phyloP scores from a whole-genome alignment of 2,888 invertebrate genomes.

The Hydroisotoma schaefferi region DNA sequence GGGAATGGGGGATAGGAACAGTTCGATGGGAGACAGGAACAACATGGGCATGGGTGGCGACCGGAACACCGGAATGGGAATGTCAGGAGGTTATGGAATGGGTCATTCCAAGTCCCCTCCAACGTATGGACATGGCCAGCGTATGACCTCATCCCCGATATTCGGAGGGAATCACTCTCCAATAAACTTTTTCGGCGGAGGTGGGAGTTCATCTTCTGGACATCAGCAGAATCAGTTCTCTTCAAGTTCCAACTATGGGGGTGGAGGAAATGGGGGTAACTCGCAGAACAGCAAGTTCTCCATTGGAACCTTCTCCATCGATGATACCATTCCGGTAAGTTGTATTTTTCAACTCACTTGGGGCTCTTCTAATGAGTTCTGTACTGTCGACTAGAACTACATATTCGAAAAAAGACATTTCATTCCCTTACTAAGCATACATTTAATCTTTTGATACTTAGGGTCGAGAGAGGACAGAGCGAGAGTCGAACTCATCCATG shows the following conservation, averaged over 20 bases:
- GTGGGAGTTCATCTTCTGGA: background rate
- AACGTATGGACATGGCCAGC: conserved; percentile 28
- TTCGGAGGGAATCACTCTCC: conserved; percentile 51
- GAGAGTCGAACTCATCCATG: background rate
- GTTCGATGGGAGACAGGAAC: background rate
- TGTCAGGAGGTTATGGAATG: conserved; percentile 32
- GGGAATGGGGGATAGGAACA: background rate
- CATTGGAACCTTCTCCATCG: conserved; percentile 47
- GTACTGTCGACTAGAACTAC: too few species aligned
- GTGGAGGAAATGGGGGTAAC: conserved; percentile 18
- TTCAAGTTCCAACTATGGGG: conserved; percentile 1
- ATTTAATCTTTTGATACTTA: background rate
- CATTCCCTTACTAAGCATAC: background rate
- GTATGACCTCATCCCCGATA: conserved; percentile 51
- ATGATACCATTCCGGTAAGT: conserved; percentile 44
- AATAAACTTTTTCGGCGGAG: conserved; percentile 27
- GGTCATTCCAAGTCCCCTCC: conserved; percentile 31
- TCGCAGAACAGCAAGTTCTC: conserved; percentile 28
- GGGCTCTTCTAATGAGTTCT: too few species aligned
- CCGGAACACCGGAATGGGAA: conserved; percentile 25
- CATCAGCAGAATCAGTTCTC: too few species aligned
- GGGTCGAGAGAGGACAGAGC: background rate
- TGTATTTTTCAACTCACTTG: background rate
- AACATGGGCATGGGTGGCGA: conserved; percentile 18
- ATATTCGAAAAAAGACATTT: background rate